Base-by-base conservation (phyloP, 2,113 vertebrate species). In the Sciurus niger region DNA sequence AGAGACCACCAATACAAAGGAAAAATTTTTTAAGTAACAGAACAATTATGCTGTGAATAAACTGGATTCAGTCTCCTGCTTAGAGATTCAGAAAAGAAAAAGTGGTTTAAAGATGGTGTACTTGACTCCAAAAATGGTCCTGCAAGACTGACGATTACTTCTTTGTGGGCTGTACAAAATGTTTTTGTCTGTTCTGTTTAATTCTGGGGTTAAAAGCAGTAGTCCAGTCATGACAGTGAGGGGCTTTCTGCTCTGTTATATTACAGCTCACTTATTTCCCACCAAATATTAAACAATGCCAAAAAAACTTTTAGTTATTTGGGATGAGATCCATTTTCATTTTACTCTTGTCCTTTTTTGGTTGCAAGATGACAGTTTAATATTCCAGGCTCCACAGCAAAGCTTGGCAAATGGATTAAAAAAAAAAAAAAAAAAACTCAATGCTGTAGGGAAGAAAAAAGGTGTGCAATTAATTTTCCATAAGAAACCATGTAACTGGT, bases 271-370 rank as follows among this genome's bases (percentile, higher is more conserved):
- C 97, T 96, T 90, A 89, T 93, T 98, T 92, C 72, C 73, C 90
- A 96, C 63, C 93, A 96, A 98, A 98, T 97, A 97, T 97, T 97
- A 98, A 97, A 97, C 96, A 98, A 94, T 96, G 96, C 97, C 96
- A 97, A 96, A 97, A 98, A 97, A 89, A 96, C 96, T 97, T 97
- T 97, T 93, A 98, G 94, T 86, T 97, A 83, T 98, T 97, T 98
- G 97, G 96, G 83, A 97, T 89, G 67, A 65, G 87, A 96, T 94
- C 93, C 94, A 97, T 98, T 97, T 98, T 97, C 96, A 91, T 96
- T 96, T 96, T 92, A 91, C 25, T 95, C 95, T 97, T 97, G 86
- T 96, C 96, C 95, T 97, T 96, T 96, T 97, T 94, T 97, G 96
- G 95, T 96, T 97, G 68, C 20, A 16, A 96, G 76, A 96, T 98